Evolutionary conservation across 2,797 vertebrate species (phyloP), one percentile per base, ranked within the genome.

Genomic region (Tarsius wallacei): DNA sequence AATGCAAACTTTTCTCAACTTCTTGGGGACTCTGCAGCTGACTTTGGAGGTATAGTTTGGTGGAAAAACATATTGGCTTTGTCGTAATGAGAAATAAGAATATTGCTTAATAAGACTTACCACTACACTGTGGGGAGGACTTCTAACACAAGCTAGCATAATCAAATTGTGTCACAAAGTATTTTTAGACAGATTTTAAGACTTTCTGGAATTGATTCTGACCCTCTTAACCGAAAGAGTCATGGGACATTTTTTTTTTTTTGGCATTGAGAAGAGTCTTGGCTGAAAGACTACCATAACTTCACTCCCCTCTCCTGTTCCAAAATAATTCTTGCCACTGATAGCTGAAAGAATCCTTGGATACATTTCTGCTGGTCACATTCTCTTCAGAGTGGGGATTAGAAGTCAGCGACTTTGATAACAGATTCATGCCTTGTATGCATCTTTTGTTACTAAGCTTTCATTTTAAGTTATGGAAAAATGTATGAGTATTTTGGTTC

Each of bases 121-220:
- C 85, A 53, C 16, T 3, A 64, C 6, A 26, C 22, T 28, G 17
- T 31, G 73, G 42, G 59, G 96, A 85, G 71, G 76, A 74, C 55
- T 82, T 93, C 66, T 94, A 81, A 84, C 17, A 70, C 8, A 73
- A 85, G 53, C n/a, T 83, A 61, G 15, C 21, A 77, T 21, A 96
- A 86, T 71, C 33, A 90, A 88, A 53, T 70, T 93, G 71, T 94
- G 73, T 90, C 90, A 94, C 31, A 76, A 83, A 74, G 53, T 86
- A 87, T 86, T 95, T 94, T 87, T 83, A 78, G 47, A 88, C 24
- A 94, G 59, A 83, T 83, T 88, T 90, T 83, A 55, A 81, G 87
- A 61, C 68, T 80, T 93, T 90, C 66, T 97, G 92, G 84, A 92
- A 82, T 93, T 82, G 42, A 97, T 90, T 92, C 64, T 88, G 33